Evolutionary conservation across 1,140 invertebrate species (phyloP).

Genomic region (Pseudomyrmex gracilis): DNA sequence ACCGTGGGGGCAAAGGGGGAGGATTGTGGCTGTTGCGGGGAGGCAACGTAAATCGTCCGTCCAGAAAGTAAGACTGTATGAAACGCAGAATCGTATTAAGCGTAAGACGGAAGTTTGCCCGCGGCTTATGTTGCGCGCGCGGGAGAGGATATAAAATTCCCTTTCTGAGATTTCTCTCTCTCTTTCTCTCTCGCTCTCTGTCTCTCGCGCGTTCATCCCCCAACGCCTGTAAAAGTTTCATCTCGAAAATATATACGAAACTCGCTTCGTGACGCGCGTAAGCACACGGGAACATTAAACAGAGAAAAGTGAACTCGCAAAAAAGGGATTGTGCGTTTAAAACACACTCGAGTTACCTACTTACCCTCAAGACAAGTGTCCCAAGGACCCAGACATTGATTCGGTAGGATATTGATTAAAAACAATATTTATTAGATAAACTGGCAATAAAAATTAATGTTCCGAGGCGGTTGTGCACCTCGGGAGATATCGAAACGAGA

Average conservation of each 20-base stretch:
- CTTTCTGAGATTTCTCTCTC: constrained; percentile 16
- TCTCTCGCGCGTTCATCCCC: not conserved
- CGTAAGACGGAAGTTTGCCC: constrained; percentile 34
- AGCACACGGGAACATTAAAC: too few relatives aligned
- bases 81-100: constrained; percentile 44
- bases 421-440: not conserved
- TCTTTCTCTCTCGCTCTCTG: not conserved
- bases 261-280: not conserved
- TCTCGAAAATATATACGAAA: not conserved
- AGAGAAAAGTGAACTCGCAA: too few relatives aligned
- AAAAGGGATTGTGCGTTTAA: too few relatives aligned
- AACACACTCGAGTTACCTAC: too few relatives aligned
- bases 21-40: constrained; percentile 59
- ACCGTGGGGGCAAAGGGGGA: not conserved
- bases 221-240: not conserved
- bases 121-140: constrained; percentile 31
- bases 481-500: constrained; percentile 18
- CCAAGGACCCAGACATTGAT: too few relatives aligned
- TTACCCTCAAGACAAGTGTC: too few relatives aligned
- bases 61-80: constrained; percentile 59
- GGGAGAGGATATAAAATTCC: constrained; percentile 27
- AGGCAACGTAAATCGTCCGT: constrained; percentile 63
- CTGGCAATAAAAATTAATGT: not conserved
- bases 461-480: not conserved
- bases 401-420: not conserved